These are phyloP conservation scores for Cranoglanis bouderius DNA, from an alignment of 2,113 vertebrate species.

Conservation along the genomic window DNA sequence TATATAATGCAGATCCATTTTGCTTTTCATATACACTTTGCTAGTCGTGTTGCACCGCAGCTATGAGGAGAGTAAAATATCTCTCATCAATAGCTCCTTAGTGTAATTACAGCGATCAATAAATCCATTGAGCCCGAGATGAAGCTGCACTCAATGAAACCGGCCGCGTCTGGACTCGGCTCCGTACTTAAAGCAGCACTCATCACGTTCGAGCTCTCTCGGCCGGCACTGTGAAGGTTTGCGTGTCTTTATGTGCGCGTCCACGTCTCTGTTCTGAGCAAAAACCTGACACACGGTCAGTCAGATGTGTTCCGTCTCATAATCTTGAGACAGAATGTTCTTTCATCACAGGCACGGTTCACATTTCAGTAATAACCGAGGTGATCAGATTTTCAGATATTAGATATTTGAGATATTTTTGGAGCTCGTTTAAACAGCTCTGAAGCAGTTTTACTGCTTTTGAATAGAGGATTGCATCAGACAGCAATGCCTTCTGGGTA, in stretches of 20 bases:
- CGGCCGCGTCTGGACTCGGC: neutral
- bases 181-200: neutral
- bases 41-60: neutral
- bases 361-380: neutral
- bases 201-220: neutral
- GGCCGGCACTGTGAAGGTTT: neutral
- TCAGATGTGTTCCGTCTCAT: neutral
- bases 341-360: neutral
- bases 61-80: slow-evolving; percentile 9
- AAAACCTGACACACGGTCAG: neutral
- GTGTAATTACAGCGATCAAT: slow-evolving; percentile 47
- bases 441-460: slow-evolving; percentile 4
- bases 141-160: slow-evolving; percentile 14
- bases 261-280: neutral
- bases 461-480: slow-evolving; percentile 23
- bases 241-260: too few species aligned
- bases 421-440: neutral
- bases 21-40: slow-evolving; percentile 12
- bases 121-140: slow-evolving; percentile 34
- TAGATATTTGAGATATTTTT: slow-evolving; percentile 5
- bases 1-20: neutral
- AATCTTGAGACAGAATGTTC: neutral
- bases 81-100: slow-evolving; percentile 41
- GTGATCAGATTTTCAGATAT: neutral
- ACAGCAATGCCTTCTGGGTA: slow-evolving; percentile 21